These are phyloP conservation scores for Himalopsyche tibetana DNA, from an alignment of 2,888 invertebrate genomes.

Conservation along the genomic window DNA sequence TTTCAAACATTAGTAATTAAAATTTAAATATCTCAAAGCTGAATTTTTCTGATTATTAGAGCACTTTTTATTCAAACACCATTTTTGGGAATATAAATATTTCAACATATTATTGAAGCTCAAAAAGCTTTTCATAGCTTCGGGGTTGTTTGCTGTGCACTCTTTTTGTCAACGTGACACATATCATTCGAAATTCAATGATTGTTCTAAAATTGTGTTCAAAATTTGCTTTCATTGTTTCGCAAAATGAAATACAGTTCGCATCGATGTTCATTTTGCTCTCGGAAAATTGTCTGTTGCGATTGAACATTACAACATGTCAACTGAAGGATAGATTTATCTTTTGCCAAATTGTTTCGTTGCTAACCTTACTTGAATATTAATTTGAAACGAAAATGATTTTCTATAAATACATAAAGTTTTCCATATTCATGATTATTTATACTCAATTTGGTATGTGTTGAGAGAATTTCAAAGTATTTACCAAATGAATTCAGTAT, in stretches of 20 bases:
- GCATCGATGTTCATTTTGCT: slow-evolving; percentile 3
- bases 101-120: neutral
- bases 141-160: neutral
- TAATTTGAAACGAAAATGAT: neutral
- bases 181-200: slow-evolving; percentile 3
- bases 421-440: too few species aligned
- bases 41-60: neutral
- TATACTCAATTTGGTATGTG: too few species aligned
- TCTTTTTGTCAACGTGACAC: neutral
- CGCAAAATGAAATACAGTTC: neutral
- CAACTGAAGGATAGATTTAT: neutral
- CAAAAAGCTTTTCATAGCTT: neutral
- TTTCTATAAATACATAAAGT: too few species aligned
- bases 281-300: neutral
- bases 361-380: neutral
- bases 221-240: slow-evolving; percentile 16
- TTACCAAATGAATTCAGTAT: too few species aligned
- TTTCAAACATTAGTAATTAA: neutral
- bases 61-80: neutral
- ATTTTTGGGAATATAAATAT: neutral
- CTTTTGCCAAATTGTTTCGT: neutral
- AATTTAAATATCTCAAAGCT: neutral
- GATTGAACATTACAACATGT: neutral
- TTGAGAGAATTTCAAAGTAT: too few species aligned
- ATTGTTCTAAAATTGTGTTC: neutral